These are phyloP conservation scores for Drosophila colorata DNA, from an alignment of 2,888 invertebrate species.

Conservation along the genomic window DNA sequence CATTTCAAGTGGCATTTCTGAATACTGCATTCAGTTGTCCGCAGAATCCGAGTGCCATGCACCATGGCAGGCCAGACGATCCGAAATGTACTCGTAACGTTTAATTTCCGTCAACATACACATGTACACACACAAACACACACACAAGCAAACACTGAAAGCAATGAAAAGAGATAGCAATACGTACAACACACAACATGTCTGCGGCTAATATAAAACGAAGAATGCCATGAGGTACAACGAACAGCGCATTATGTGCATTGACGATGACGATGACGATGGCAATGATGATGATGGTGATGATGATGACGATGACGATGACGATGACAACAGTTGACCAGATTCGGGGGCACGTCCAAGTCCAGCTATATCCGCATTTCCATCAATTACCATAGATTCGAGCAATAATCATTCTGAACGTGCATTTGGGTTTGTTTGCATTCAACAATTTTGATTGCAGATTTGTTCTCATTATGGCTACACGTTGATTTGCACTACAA, in stretches of 20 bases:
- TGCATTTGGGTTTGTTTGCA: constrained; percentile 68
- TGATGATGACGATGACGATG: constrained; percentile 27
- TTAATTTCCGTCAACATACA: constrained; percentile 73
- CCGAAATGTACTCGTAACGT: constrained; percentile 75
- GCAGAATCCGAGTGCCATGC: constrained; percentile 40
- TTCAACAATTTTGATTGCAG: constrained; percentile 67
- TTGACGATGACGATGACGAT: constrained; percentile 36
- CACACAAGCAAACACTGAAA: not conserved
- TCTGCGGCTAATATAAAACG: constrained; percentile 80
- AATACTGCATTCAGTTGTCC: constrained; percentile 53
- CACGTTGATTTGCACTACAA: not conserved
- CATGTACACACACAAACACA: not conserved
- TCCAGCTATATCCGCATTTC: constrained; percentile 13
- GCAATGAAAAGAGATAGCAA: not conserved
- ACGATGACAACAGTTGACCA: constrained; percentile 25
- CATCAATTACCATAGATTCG: constrained; percentile 42
- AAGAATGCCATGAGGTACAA: constrained; percentile 69
- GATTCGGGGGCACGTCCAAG: constrained; percentile 7
- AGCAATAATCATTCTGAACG: constrained; percentile 73
- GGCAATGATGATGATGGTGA: constrained; percentile 12
- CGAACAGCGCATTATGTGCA: constrained; percentile 48
- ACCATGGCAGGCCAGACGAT: constrained; percentile 49
- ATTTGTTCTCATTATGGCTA: constrained; percentile 53
- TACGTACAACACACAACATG: constrained; percentile 59
- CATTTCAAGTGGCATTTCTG: constrained; percentile 73